Evolutionary conservation across 2,113 vertebrate species (phyloP).

Genomic region (Oostethus manadensis): DNA sequence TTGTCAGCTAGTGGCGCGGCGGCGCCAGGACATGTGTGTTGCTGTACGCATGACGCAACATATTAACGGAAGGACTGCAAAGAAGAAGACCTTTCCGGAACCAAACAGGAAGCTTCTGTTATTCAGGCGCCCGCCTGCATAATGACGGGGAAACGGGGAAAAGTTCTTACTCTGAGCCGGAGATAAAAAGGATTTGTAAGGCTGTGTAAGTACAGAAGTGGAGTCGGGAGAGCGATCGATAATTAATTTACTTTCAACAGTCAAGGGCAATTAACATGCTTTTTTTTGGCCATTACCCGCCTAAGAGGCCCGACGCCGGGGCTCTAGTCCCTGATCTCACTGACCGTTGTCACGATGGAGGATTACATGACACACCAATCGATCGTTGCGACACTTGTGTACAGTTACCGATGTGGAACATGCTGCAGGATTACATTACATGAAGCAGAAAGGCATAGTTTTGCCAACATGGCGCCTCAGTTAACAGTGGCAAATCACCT

Average conservation of each 20-base stretch:
- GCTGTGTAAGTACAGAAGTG: constrained; percentile 73
- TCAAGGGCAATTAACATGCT: constrained; percentile 76
- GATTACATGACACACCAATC: constrained; percentile 67
- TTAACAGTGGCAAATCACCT: background rate
- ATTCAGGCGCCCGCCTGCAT: constrained; percentile 43
- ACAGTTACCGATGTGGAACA: constrained; percentile 48
- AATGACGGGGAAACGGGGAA: constrained; percentile 65
- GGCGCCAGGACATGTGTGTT: constrained; percentile 4
- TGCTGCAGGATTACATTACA: constrained; percentile 40
- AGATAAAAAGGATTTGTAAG: constrained; percentile 77
- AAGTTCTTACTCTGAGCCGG: constrained; percentile 61
- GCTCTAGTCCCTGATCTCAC: constrained; percentile 63
- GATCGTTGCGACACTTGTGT: constrained; percentile 46
- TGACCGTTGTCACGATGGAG: constrained; percentile 69
- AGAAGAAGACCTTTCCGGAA: constrained; percentile 18
- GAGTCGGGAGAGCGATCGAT: constrained; percentile 72
- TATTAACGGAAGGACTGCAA: background rate
- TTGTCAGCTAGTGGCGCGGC: constrained; percentile 13
- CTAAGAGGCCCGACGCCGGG: constrained; percentile 54
- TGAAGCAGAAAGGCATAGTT: constrained; percentile 24
- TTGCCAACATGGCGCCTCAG: background rate
- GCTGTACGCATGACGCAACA: background rate
- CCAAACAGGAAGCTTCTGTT: constrained; percentile 30
- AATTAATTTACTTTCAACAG: constrained; percentile 80
- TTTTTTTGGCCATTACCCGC: constrained; percentile 63